Evolutionary conservation across 2,113 vertebrate species (phyloP), one percentile per base, ranked within the genome.

Genomic region (Hemicordylus capensis): DNA sequence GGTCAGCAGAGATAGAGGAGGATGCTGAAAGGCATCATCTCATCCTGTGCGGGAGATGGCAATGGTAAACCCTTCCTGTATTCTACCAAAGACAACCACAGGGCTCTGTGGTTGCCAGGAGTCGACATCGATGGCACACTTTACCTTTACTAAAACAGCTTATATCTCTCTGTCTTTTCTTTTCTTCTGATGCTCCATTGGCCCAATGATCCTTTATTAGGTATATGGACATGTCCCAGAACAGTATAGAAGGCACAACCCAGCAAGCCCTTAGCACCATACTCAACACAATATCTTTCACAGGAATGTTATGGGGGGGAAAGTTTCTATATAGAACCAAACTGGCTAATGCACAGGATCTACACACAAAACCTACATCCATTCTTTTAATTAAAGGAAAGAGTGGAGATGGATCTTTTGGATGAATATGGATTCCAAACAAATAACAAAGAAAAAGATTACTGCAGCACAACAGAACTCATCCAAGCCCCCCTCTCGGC

Each of bases 371-470:
- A 84, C 15, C n/a, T 48, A 54, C 5, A 24, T 7, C 12, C 4
- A 61, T 46, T 44, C 26, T 61, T 39, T 34, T 15, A 44, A 63
- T 83, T 74, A 31, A 61, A 48, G 31, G n/a, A 64, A 56, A 4
- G 19, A 51, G 42, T 44, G 37, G 58, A 75, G 26, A 14, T 3
- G 26, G 51, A n/a, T n/a, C n/a, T n/a, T n/a, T n/a, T 6, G 19
- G n/a, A 24, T 2, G 56, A 46, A 59, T 20, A 56, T 61, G 63
- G 63, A 75, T 83, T n/a, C 59, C 46, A 59, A 58, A 61, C 42
- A 85, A 85, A 42, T 72, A 78, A 77, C 26, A 79, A 79, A 37
- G 56, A 54, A n/a, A 59, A 20, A 46, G 66, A 79, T 85, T 63
- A 73, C 42, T 48, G 11, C 56, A 79, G 24, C 22, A 48, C 63